These are phyloP conservation scores for Dasypogon diadema DNA, from an alignment of 2,888 invertebrate species.

Conservation along the genomic window DNA sequence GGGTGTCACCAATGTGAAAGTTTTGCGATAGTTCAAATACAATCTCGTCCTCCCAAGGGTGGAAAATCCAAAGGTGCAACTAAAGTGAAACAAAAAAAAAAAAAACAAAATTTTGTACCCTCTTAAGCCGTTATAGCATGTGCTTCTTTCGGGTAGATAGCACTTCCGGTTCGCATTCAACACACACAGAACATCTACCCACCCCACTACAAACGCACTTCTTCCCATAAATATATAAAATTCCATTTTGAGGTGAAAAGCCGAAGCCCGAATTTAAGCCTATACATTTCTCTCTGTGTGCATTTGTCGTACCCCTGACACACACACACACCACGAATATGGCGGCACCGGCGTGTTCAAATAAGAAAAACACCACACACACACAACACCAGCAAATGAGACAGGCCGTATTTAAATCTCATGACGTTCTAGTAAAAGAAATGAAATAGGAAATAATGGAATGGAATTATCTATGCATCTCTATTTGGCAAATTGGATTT, in stretches of 20 bases:
- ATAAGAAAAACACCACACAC: background rate
- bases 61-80: no score
- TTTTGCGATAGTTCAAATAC: no score
- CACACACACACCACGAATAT: background rate
- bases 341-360: background rate
- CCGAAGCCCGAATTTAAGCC: constrained; percentile 10
- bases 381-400: background rate
- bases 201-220: background rate
- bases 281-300: no score
- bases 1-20: no score
- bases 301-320: no score
- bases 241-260: background rate
- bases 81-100: no score
- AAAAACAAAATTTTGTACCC: no score
- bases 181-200: background rate
- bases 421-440: no score
- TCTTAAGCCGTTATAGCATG: constrained; percentile 24
- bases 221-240: background rate
- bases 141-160: constrained; percentile 34
- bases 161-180: constrained; percentile 40
- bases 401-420: background rate
- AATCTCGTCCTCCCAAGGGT: no score
- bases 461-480: constrained; percentile 7
- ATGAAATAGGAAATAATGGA: background rate
- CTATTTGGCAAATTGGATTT: constrained; percentile 4